Percentiles rank a stretch among this genome's conserved stretches.
Conservation (phyloP, 2,113 vertebrate species). For the Lanius collurio region DNA sequence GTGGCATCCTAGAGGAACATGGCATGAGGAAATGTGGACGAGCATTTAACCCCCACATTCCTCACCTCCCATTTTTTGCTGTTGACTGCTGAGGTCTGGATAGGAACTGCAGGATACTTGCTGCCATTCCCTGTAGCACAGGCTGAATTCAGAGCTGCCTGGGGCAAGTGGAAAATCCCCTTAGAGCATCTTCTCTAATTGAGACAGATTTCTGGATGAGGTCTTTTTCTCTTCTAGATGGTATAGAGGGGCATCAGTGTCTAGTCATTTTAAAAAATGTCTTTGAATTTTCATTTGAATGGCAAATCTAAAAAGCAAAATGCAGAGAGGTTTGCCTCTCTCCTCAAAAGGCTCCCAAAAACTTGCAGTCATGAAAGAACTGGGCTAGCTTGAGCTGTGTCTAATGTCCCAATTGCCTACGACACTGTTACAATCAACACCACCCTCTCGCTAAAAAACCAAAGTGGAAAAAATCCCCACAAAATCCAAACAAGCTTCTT, state of each 20-base stretch:
- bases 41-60: neutral
- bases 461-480: fast-evolving
- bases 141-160: neutral
- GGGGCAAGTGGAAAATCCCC: neutral
- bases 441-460: neutral
- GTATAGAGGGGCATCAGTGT: neutral
- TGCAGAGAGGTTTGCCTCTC: neutral
- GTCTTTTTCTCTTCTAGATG: neutral
- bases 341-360: neutral
- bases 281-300: neutral
- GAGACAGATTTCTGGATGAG: neutral
- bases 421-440: neutral
- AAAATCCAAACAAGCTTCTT: neutral
- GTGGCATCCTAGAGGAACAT: neutral
- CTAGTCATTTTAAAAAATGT: neutral
- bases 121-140: neutral
- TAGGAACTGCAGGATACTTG: neutral
- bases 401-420: neutral
- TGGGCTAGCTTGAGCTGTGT: neutral
- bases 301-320: neutral
- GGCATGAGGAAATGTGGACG: neutral
- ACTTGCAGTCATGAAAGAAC: neutral
- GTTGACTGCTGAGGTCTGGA: neutral
- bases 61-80: neutral
- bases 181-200: neutral